Evolutionary conservation across 1,140 invertebrate species (phyloP).

Genomic region (Thrips palmi): DNA sequence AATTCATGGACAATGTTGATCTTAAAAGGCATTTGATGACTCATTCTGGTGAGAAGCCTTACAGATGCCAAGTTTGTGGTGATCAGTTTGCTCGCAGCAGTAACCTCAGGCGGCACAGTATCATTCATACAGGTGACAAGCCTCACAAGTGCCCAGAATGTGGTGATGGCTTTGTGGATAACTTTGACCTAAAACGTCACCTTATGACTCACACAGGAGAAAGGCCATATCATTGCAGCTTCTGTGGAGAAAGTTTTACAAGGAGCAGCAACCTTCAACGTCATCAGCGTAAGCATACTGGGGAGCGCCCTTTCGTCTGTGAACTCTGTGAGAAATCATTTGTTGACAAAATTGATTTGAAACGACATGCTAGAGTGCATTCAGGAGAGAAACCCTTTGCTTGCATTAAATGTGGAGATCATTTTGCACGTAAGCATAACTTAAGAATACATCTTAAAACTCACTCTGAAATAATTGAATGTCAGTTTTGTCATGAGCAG

Average conservation of each 20-base stretch:
- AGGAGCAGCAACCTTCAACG: neutral
- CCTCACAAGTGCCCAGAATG: neutral
- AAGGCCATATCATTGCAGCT: neutral
- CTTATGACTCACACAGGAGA: neutral
- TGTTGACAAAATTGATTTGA: constrained; percentile 7
- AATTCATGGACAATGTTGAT: constrained; percentile 33
- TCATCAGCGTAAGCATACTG: constrained; percentile 28
- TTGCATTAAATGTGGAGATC: constrained; percentile 5
- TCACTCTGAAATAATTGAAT: too few relatives aligned
- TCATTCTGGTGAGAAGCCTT: constrained; percentile 34
- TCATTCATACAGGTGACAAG: neutral
- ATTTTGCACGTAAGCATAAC: neutral
- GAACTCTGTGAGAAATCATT: constrained; percentile 19
- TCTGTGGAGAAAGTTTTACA: neutral
- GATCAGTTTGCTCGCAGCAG: too few relatives aligned
- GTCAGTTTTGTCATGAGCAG: too few relatives aligned
- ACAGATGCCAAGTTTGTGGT: constrained; percentile 29
- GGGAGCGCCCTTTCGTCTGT: constrained; percentile 20
- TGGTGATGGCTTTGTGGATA: neutral
- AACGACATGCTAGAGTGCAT: constrained; percentile 9
- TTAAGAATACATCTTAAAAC: constrained; percentile 6
- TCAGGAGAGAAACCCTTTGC: neutral
- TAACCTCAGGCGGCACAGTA: neutral
- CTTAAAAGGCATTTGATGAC: constrained; percentile 28
- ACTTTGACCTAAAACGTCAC: constrained; percentile 1